phyloP scores from a whole-genome alignment of 2,797 vertebrate species.

The Cuniculus paca region DNA sequence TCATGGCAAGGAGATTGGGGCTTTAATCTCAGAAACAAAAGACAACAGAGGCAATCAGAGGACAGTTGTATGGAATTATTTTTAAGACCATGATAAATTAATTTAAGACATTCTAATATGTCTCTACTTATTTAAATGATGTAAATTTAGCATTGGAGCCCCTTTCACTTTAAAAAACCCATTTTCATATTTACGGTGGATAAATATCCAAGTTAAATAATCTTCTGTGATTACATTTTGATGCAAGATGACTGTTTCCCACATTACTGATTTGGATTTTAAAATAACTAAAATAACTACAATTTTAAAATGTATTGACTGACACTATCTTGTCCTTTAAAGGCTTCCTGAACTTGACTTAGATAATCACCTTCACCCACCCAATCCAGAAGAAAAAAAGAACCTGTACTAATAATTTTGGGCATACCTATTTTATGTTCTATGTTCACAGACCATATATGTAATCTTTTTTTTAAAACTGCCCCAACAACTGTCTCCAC shows the following conservation, averaged over 20 bases:
- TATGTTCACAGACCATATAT: background rate
- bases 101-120: background rate
- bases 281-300: background rate
- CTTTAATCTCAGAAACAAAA: background rate
- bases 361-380: background rate
- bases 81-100: constrained; percentile 30
- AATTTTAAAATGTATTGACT: background rate
- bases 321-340: background rate
- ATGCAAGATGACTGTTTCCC: background rate
- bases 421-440: background rate
- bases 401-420: background rate
- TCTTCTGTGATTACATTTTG: constrained; percentile 21
- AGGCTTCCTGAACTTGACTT: background rate
- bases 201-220: background rate
- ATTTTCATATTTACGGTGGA: constrained; percentile 38
- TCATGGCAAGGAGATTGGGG: background rate
- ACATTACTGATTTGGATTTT: constrained; percentile 31
- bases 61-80: background rate
- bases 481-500: background rate
- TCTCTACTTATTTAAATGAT: background rate
- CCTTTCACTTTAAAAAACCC: background rate
- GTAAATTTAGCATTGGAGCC: background rate
- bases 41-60: background rate
- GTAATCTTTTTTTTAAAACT: background rate
- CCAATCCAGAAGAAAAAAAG: background rate